phyloP scores from a whole-genome alignment of 2,113 vertebrate genomes.

The Onychostoma macrolepis region DNA sequence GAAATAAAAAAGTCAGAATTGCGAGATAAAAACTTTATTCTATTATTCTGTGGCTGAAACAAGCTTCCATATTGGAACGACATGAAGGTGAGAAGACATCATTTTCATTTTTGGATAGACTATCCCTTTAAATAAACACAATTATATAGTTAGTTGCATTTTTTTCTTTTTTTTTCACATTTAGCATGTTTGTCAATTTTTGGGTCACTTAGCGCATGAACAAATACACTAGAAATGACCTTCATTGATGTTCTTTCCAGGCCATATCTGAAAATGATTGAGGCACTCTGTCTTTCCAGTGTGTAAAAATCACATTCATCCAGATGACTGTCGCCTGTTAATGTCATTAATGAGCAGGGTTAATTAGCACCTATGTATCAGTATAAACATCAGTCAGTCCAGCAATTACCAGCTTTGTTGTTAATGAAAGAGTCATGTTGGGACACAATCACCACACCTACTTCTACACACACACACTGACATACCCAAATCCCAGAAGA shows the following conservation, averaged over 20 bases:
- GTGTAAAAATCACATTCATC: background rate
- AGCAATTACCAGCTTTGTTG: slow-evolving; percentile 66
- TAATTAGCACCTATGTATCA: slow-evolving; percentile 82
- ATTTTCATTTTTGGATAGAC: too few species aligned
- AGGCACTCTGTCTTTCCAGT: background rate
- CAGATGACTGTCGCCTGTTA: slow-evolving; percentile 2
- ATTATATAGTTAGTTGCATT: background rate
- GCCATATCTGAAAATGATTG: background rate
- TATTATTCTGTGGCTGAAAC: too few species aligned
- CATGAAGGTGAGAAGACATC: too few species aligned
- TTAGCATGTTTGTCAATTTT: background rate
- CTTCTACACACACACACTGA: background rate
- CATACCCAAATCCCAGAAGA: background rate
- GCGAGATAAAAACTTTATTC: background rate
- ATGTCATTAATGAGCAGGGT: slow-evolving; percentile 42
- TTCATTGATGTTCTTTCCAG: background rate
- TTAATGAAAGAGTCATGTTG: slow-evolving; percentile 74
- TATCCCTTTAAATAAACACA: too few species aligned
- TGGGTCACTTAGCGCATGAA: background rate
- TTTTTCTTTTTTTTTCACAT: background rate
- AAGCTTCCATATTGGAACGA: too few species aligned
- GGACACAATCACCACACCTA: slow-evolving; percentile 4
- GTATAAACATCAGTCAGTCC: slow-evolving; percentile 95
- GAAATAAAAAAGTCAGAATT: background rate
- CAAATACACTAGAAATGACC: background rate